phyloP scores from a whole-genome alignment of 2,888 invertebrate species.

The Tetropium fuscum region DNA sequence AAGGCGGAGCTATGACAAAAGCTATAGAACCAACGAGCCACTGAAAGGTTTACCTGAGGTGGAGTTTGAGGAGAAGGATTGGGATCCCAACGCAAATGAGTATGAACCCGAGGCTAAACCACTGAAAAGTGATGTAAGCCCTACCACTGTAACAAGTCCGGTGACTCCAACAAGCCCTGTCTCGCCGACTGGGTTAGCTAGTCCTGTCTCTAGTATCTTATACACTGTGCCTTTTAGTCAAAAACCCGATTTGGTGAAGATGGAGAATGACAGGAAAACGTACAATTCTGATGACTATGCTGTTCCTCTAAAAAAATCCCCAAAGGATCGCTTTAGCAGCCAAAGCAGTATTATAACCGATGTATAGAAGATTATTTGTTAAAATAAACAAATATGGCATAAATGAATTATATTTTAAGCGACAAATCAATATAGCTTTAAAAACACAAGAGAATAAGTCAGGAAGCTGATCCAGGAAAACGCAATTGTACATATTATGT shows the following conservation, averaged over 20 bases:
- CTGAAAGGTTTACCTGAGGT: constrained; percentile 77
- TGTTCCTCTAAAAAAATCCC: constrained; percentile 43
- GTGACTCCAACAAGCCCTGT: constrained; percentile 5
- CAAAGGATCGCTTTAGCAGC: constrained; percentile 53
- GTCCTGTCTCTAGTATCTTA: constrained; percentile 41
- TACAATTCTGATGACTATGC: constrained; percentile 54
- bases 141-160: constrained; percentile 30
- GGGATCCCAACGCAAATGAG: constrained; percentile 70
- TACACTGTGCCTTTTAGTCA: constrained; percentile 44
- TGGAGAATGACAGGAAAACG: constrained; percentile 29
- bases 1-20: constrained; percentile 81
- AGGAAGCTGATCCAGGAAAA: too few relatives aligned
- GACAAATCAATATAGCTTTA: too few relatives aligned
- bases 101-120: constrained; percentile 41
- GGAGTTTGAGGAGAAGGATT: constrained; percentile 85
- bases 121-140: constrained; percentile 21
- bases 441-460: too few relatives aligned
- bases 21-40: constrained; percentile 88
- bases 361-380: constrained; percentile 45
- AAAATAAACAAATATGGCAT: constrained; percentile 9
- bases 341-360: constrained; percentile 61
- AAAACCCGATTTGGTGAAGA: constrained; percentile 47
- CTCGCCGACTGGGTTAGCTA: constrained; percentile 21
- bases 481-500: too few relatives aligned
- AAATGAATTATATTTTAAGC: not conserved